Evolutionary conservation across 1,140 invertebrate species (phyloP).

Genomic region (Medauroidea extradentata): DNA sequence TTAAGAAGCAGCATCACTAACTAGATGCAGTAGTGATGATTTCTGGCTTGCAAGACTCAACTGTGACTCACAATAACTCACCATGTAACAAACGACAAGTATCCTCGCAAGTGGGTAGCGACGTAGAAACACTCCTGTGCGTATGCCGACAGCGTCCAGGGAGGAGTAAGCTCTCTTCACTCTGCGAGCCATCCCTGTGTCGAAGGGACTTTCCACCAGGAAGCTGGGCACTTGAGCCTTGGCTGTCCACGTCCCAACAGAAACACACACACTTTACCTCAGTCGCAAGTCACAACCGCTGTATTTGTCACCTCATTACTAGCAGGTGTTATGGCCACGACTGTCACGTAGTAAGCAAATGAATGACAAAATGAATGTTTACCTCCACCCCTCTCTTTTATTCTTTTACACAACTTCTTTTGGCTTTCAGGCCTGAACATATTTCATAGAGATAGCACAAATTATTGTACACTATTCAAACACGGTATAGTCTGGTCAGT

Average conservation of each 20-base stretch:
- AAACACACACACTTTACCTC: no score
- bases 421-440: no score
- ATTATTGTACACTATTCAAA: no score
- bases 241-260: slow-evolving; percentile 35
- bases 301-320: no score
- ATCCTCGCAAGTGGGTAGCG: slow-evolving; percentile 76
- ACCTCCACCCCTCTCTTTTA: no score
- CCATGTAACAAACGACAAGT: slow-evolving; percentile 72
- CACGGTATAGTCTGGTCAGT: no score
- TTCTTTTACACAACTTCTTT: no score
- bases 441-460: no score
- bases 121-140: slow-evolving; percentile 73
- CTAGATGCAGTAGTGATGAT: not conserved
- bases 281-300: no score
- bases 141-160: slow-evolving; percentile 69
- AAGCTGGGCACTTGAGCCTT: slow-evolving; percentile 66
- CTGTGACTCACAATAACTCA: slow-evolving; percentile 32
- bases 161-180: slow-evolving; percentile 76
- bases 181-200: slow-evolving; percentile 68
- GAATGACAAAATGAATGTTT: no score
- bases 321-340: no score
- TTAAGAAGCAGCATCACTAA: not conserved
- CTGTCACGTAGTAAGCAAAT: no score
- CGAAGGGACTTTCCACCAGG: slow-evolving; percentile 70
- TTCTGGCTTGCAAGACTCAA: not conserved